Conservation (phyloP, 2,888 invertebrate genomes). For the Scaptomyza polygonia region DNA sequence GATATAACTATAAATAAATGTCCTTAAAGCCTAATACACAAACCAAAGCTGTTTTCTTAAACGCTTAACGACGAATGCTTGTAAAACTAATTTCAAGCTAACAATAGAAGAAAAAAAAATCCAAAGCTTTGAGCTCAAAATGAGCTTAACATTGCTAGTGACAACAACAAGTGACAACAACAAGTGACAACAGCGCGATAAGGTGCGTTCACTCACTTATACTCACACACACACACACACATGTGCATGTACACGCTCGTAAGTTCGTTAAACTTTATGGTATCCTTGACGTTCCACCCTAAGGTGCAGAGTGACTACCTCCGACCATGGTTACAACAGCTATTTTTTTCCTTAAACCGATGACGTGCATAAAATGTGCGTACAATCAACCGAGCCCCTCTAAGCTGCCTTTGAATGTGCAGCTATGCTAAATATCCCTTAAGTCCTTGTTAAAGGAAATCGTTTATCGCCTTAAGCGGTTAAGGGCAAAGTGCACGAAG, state of each 20-base stretch:
- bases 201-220: slow-evolving; percentile 33
- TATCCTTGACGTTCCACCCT: slow-evolving; percentile 50
- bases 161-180: slow-evolving; percentile 27
- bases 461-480: slow-evolving; percentile 44
- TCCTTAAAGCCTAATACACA: neutral
- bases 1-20: neutral
- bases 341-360: slow-evolving; percentile 52
- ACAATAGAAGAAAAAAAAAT: too few relatives aligned
- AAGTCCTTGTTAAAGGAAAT: slow-evolving; percentile 56
- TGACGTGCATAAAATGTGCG: slow-evolving; percentile 64
- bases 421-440: slow-evolving; percentile 60
- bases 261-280: slow-evolving; percentile 79
- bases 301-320: slow-evolving; percentile 27
- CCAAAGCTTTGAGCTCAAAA: slow-evolving; percentile 19
- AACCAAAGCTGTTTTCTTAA: slow-evolving; percentile 11
- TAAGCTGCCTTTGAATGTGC: slow-evolving; percentile 27
- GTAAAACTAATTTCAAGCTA: neutral
- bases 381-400: slow-evolving; percentile 50
- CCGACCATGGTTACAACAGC: slow-evolving; percentile 19
- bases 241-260: slow-evolving; percentile 15
- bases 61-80: slow-evolving; percentile 11
- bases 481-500: slow-evolving; percentile 29
- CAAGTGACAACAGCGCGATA: slow-evolving; percentile 20
- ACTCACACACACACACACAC: slow-evolving; percentile 5
- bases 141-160: slow-evolving; percentile 9